Percentiles rank a stretch among this genome's conserved stretches.
Evolutionary conservation across 1,140 invertebrate genomes (phyloP).

Genomic region (Cydia fagiglandana): DNA sequence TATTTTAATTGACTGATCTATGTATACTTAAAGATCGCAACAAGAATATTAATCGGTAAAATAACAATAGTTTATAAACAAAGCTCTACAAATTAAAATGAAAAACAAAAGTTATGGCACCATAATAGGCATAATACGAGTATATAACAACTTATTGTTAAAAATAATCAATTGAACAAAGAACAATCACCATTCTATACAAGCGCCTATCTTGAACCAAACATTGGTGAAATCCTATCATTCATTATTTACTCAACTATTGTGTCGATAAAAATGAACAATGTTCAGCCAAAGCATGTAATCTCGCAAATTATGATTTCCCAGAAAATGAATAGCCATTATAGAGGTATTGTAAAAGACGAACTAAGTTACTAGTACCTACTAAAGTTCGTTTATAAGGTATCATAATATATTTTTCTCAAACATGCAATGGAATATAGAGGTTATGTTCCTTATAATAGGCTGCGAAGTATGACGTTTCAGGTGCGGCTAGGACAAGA

Average conservation of each 20-base stretch:
- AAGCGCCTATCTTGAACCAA: not conserved
- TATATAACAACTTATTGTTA: not conserved
- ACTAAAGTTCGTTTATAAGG: not conserved
- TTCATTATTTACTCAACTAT: slow-evolving; percentile 11
- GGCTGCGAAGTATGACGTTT: no score
- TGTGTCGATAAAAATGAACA: slow-evolving; percentile 8
- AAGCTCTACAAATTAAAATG: not conserved
- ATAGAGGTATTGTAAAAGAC: not conserved
- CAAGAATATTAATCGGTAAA: no score
- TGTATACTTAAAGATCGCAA: no score
- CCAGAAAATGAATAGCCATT: slow-evolving; percentile 11
- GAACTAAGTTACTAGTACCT: not conserved
- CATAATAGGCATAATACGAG: not conserved
- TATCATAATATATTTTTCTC: no score
- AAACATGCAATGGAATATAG: no score
- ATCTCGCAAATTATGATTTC: not conserved
- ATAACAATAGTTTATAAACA: no score
- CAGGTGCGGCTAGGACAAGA: no score
- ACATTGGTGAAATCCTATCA: not conserved
- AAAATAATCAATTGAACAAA: slow-evolving; percentile 6
- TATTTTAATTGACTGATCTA: no score
- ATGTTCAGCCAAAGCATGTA: slow-evolving; percentile 9
- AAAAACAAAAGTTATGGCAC: not conserved
- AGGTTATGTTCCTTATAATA: no score
- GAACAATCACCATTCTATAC: slow-evolving; percentile 3